phyloP scores from a whole-genome alignment of 2,888 invertebrate genomes.

The Plebejus anna region DNA sequence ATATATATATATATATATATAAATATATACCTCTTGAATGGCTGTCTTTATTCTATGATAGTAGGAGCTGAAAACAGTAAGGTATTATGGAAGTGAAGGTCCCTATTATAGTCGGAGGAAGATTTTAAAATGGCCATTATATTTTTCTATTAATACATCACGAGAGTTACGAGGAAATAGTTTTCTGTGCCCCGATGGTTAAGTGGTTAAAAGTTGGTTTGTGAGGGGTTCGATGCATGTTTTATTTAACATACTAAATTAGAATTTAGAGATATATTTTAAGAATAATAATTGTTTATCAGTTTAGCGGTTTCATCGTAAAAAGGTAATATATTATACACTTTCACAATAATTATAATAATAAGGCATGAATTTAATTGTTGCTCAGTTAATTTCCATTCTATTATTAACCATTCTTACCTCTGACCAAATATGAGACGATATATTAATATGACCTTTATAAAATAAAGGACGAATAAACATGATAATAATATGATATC shows the following conservation, averaged over 20 bases:
- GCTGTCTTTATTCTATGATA: background rate
- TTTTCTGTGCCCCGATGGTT: background rate
- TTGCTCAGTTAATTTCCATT: too few species aligned
- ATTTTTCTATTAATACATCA: conserved; percentile 26
- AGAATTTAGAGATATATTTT: background rate
- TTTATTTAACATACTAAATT: background rate
- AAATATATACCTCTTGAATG: background rate
- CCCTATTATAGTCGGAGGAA: conserved; percentile 17
- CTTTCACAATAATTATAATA: too few species aligned
- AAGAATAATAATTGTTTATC: too few species aligned
- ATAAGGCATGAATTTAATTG: too few species aligned
- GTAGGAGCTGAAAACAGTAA: conserved; percentile 17
- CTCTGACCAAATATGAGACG: too few species aligned
- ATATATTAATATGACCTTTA: too few species aligned
- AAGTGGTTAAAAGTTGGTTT: background rate
- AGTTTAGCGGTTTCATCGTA: too few species aligned
- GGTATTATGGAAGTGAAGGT: conserved; percentile 25
- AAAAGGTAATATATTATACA: too few species aligned
- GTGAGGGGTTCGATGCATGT: background rate
- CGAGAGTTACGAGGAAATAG: background rate
- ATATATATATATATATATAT: too few species aligned
- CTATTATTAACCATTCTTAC: too few species aligned
- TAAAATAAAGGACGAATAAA: too few species aligned
- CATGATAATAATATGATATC: too few species aligned
- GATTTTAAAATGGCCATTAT: conserved; percentile 23